Evolutionary conservation across 2,797 vertebrate genomes (phyloP).

Genomic region (Falco peregrinus): DNA sequence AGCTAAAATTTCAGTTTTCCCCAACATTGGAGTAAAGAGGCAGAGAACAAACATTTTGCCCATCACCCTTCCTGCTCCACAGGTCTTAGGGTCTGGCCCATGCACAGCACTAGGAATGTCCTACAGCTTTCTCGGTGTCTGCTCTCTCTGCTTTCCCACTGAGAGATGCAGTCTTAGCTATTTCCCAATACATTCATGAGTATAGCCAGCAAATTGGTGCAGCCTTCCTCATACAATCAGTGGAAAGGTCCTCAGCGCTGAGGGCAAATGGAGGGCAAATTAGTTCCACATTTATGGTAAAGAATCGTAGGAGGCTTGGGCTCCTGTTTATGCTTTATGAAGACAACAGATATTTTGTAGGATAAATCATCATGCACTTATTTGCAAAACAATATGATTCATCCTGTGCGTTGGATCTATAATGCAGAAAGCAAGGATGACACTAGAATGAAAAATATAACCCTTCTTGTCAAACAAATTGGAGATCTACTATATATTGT

Average conservation of each 20-base stretch:
- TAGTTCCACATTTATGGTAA: neutral
- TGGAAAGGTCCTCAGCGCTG: neutral
- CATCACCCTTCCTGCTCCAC: neutral
- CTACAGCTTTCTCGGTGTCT: neutral
- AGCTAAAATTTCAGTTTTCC: neutral
- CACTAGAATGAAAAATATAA: neutral
- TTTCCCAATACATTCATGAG: neutral
- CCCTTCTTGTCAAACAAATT: neutral
- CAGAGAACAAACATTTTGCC: neutral
- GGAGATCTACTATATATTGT: neutral
- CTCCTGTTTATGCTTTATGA: neutral
- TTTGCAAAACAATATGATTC: neutral
- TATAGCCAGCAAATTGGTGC: neutral
- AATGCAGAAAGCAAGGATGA: neutral
- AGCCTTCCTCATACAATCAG: neutral
- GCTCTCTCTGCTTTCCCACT: neutral
- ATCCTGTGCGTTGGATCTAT: neutral
- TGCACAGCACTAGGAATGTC: neutral
- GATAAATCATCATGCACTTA: neutral
- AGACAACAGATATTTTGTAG: neutral
- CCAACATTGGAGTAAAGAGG: neutral
- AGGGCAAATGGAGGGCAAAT: neutral
- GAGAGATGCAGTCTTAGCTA: neutral
- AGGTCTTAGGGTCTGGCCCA: accelerated
- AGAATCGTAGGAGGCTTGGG: neutral